Conservation (phyloP, 2,797 vertebrate species). For the Remorina albescens region DNA sequence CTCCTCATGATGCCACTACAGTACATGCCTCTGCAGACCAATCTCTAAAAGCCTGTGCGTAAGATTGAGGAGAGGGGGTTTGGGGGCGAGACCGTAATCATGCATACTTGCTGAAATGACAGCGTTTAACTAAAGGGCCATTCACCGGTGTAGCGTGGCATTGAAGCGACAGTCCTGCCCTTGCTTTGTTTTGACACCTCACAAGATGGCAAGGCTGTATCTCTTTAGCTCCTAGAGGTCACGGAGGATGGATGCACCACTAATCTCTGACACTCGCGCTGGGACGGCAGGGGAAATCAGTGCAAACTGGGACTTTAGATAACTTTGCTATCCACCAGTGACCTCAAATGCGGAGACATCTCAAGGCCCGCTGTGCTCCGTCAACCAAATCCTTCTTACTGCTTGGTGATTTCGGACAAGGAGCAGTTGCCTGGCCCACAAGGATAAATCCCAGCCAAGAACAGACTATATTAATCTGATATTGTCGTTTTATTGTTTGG, state of each 20-base stretch:
- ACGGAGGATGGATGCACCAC: slow-evolving; percentile 73
- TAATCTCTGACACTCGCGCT: slow-evolving; percentile 80
- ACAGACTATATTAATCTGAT: slow-evolving; percentile 84
- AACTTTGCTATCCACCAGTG: slow-evolving; percentile 84
- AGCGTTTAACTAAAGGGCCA: slow-evolving; percentile 78
- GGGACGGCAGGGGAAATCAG: slow-evolving; percentile 60
- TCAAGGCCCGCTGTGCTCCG: slow-evolving; percentile 74
- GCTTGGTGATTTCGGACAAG: slow-evolving; percentile 80
- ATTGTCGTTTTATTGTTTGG: slow-evolving; percentile 82
- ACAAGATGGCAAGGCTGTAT: slow-evolving; percentile 81
- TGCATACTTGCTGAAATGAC: slow-evolving; percentile 71
- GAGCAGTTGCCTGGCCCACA: slow-evolving; percentile 65
- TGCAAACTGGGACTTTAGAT: slow-evolving; percentile 79
- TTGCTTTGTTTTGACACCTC: slow-evolving; percentile 83
- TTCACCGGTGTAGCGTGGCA: slow-evolving; percentile 76
- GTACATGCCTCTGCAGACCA: slow-evolving; percentile 16
- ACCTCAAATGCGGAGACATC: slow-evolving; percentile 75
- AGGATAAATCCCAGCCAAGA: slow-evolving; percentile 78
- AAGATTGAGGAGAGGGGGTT: not conserved
- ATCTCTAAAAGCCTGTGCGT: slow-evolving; percentile 11
- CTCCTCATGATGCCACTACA: not conserved
- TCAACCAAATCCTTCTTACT: slow-evolving; percentile 81
- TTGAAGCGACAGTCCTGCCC: slow-evolving; percentile 84
- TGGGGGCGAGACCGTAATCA: slow-evolving; percentile 43
- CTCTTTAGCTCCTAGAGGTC: slow-evolving; percentile 81